Evolutionary conservation across 2,113 vertebrate genomes (phyloP), one percentile per base, ranked within the genome.

Genomic region (Fulica atra): DNA sequence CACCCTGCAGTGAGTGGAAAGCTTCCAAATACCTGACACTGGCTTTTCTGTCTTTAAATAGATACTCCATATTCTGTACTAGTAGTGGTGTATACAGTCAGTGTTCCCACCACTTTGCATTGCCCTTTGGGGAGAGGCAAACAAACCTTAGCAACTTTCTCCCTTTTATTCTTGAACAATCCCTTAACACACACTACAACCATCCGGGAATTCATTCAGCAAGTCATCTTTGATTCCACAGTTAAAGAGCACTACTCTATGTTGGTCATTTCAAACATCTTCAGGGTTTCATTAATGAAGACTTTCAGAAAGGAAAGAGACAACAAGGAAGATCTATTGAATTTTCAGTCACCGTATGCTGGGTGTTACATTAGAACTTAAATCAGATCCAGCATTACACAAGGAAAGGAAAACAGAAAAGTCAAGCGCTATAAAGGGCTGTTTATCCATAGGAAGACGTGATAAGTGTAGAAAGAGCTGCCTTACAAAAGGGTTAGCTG

Each of bases 361-460:
- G 86, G 40, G 13, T 56, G 81, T 80, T 85, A 26, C 31, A 38
- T 76, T 19, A 79, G 91, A 88, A 90, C 85, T 81, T 61, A 89
- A 90, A 90, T 92, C 87, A 78, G 86, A 93, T 53, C 68, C 88
- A 91, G 89, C 54, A 29, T 94, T 95, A 92, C 81, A 63, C 42
- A 40, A 54, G 82, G 71, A 81, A 82, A 76, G 53, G 83, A 79
- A 96, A 94, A 87, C 77, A 73, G 46, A 72, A 16, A 80, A 94
- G 73, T 78, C 76, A 84, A 94, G 80, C 81, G 90, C 89, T 89
- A 95, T 94, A 92, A 95, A 96, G 86, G 65, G 83, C 72, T 91
- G 84, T 87, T 96, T 95, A 88, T 95, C 79, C 92, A 26, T 26
- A 36, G 81, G 74, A 87, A 46, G 77, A 95, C 65, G 89, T 97